Evolutionary conservation across 2,113 vertebrate genomes (phyloP), one percentile per base, ranked within the genome.

Genomic region (Grallaria varia): DNA sequence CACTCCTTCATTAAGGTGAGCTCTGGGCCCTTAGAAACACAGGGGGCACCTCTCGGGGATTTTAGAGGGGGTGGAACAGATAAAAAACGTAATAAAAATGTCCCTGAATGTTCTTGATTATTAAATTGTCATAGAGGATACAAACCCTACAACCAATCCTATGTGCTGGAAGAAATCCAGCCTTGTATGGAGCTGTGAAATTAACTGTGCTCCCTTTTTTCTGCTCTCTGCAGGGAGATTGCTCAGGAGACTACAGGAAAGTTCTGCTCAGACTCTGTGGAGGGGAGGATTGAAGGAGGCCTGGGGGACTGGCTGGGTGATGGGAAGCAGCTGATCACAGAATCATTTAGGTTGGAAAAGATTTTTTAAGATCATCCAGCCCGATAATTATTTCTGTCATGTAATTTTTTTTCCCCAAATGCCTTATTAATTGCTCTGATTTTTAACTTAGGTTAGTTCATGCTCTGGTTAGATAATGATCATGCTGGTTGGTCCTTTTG

Each of bases 1-100:
- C 63, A 99, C 97, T 99, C 99, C 81, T 99, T 99, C 97, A 99
- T 99, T 67, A 99, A 99, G 99, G 99, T 99, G 63, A 97, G 97
- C 10, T 53, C 49, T 37, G 8, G 6, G 5, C 33, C 10, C 7
- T 3, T 5, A 8, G 23, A 67, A 55, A 55, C 37, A 7, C 10
- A 19, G 40, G 56, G 64, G 8, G 8, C 17, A n/a, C 15, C n/a
- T n/a, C 0, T 1, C 10, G 67, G n/a, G 33, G 39, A 2, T 67
- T 79, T 77, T 3, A 59, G 47, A 78, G 62, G 44, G 84, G 58
- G 44, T 35, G 40, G 31, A 35, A 23, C 60, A n/a, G n/a, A n/a
- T n/a, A n/a, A n/a, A n/a, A n/a, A n/a, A 25, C 10, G 5, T 40
- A 22, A 18, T 58, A 33, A 60, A 90, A 94, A 31, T 10, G 4